A percentile compares a stretch with the other conserved stretches of the same genome.
Conservation (phyloP, 37 sponge, comb jelly and placozoan species). For the Beroe ovata region DNA sequence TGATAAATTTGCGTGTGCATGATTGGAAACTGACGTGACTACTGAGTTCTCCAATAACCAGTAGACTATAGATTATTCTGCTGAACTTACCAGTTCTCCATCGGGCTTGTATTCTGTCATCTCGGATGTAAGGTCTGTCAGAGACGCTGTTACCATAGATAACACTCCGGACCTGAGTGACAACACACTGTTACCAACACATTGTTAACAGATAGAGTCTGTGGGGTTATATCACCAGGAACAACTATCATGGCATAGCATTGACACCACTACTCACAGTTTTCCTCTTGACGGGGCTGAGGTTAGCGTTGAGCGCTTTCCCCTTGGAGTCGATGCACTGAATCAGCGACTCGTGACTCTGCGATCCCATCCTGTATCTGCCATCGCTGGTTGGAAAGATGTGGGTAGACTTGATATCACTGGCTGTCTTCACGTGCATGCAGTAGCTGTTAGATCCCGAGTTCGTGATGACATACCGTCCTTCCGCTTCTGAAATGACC, state of each 20-base stretch:
- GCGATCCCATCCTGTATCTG: constrained; percentile 34
- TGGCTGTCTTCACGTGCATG: constrained; percentile 25
- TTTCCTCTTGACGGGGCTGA: constrained; percentile 53
- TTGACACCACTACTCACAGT: too few species aligned
- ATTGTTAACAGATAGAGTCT: too few species aligned
- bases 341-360: constrained; percentile 27
- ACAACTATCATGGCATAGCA: too few species aligned
- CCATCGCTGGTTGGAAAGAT: constrained; percentile 41
- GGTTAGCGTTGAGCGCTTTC: not conserved
- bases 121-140: not conserved
- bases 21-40: too few species aligned
- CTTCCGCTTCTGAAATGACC: constrained; percentile 39
- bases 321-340: constrained; percentile 37
- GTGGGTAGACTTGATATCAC: constrained; percentile 48
- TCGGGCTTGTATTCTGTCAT: constrained; percentile 20
- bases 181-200: not conserved
- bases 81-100: constrained; percentile 6
- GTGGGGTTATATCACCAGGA: too few species aligned
- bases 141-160: not conserved
- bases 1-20: too few species aligned
- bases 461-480: constrained; percentile 19
- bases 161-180: not conserved
- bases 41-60: too few species aligned
- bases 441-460: constrained; percentile 36
- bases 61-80: too few species aligned